Base-by-base conservation (phyloP, 2,113 vertebrate genomes). In the Microtus montanus region DNA sequence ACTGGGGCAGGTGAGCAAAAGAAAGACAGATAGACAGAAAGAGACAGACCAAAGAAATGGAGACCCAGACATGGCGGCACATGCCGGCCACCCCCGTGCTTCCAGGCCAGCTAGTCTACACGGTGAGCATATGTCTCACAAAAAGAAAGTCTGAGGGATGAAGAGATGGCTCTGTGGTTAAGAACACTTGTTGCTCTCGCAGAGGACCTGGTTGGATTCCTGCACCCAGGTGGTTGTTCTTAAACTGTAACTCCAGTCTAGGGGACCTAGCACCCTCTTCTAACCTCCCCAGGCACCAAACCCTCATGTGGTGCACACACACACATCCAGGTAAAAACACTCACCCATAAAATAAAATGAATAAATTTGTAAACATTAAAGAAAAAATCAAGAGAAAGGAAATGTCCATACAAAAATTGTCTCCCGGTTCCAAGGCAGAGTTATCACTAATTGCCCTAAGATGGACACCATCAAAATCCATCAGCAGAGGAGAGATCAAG, bases 401-500 rank as follows among this genome's bases (percentile, higher is more conserved):
- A 47, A 47, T 35, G 19, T 15, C 33, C 88, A 68, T 17, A 28
- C 28, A 8, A 79, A 87, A 70, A 38, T 15, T 85, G 47, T 5
- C 5, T 38, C 3, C 2, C 61, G 35, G 26, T 91, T 84, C 68
- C 63, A 35, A 6, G 0, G 35, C 47, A 38, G 19, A 44, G 49
- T 75, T 66, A 54, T 1, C 35, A 52, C 7, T 19, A 12, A 13
- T 1, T 28, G 35, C 17, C 54, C 41, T 9, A 41, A 28, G 30
- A 7, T 5, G 3, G 38, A 84, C 38, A 30, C 52, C 74, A 49
- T 54, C 14, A 28, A 30, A 13, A 19, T 8, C 52, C n/a, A 30
- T 52, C n/a, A 3, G 0, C 0, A 14, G 44, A 35, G 28, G 4
- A 33, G 0, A 38, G 20, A n/a, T 41, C 28, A 54, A 64, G n/a